These are phyloP conservation scores for Erythrocercus mccallii DNA, from an alignment of 2,113 vertebrate species.

Conservation along the genomic window DNA sequence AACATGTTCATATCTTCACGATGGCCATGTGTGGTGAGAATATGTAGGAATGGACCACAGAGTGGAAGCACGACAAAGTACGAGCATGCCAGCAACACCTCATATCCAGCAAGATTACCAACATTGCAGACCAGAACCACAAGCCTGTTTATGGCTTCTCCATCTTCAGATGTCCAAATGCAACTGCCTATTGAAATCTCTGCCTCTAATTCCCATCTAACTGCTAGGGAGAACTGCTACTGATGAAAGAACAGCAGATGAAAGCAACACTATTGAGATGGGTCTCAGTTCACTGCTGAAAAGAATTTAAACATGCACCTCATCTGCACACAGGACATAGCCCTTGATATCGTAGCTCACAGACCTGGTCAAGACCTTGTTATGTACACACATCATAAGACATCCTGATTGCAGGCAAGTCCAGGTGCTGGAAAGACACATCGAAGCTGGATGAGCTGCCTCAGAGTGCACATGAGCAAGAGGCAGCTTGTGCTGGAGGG, in stretches of 20 bases:
- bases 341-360: rapidly evolving
- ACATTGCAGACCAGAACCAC: neutral
- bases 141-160: neutral
- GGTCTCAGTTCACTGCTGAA: neutral
- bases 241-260: neutral
- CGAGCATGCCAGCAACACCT: neutral
- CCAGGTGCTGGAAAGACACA: neutral
- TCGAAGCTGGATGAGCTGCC: neutral
- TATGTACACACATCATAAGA: neutral
- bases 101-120: neutral
- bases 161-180: neutral
- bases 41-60: neutral
- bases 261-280: neutral
- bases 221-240: neutral
- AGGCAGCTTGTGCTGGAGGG: neutral
- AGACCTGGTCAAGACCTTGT: neutral
- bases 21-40: neutral
- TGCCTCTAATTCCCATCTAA: neutral
- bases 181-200: neutral
- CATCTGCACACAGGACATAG: neutral
- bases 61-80: neutral
- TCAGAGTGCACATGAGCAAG: neutral
- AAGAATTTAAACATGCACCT: neutral
- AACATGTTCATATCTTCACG: neutral
- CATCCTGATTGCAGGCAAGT: neutral